Base-by-base conservation (phyloP, 2,888 invertebrate species). In the Norana najaformis region DNA sequence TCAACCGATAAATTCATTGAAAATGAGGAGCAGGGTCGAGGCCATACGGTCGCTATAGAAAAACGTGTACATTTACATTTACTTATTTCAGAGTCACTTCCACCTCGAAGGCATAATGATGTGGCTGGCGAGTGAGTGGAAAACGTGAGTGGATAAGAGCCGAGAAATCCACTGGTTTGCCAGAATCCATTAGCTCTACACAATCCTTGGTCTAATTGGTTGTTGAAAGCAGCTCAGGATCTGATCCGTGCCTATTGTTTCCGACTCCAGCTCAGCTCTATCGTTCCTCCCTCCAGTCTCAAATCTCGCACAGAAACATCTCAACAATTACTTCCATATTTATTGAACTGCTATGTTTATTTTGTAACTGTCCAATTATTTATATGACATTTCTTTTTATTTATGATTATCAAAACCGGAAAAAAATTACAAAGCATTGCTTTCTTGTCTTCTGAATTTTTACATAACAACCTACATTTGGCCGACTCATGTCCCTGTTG, bases 321-420 rank as follows among this genome's bases (percentile, higher is more conserved):
- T n/a, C n/a, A n/a, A 69, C 69, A 69, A 69, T 69, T 69, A 69
- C n/a, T 69, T 69, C 30, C 30, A 69, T 69, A n/a, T 69, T 69
- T 69, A 69, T 69, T 69, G 69, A 69, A 69, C 69, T n/a, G 69
- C n/a, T n/a, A 69, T 69, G n/a, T 69, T 69, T 69, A 30, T 69
- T 69, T 69, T 69, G 69, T 69, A n/a, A 69, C n/a, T 30, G 30
- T 69, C n/a, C 11, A 30, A 69, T 69, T n/a, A 69, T 69, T 69
- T 69, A 69, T 69, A 69, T n/a, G 69, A 69, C 69, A n/a, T 47
- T 47, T 47, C 20, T 47, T n/a, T 69, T 69, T 69, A 69, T 69
- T 69, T 69, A 69, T n/a, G n/a, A 69, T n/a, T 69, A 69, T 69
- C n/a, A 69, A 69, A 69, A 69, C n/a, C n/a, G n/a, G n/a, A 69